These are phyloP conservation scores for Alfaro cultratus DNA, from an alignment of 2,797 vertebrate genomes.

Conservation along the genomic window DNA sequence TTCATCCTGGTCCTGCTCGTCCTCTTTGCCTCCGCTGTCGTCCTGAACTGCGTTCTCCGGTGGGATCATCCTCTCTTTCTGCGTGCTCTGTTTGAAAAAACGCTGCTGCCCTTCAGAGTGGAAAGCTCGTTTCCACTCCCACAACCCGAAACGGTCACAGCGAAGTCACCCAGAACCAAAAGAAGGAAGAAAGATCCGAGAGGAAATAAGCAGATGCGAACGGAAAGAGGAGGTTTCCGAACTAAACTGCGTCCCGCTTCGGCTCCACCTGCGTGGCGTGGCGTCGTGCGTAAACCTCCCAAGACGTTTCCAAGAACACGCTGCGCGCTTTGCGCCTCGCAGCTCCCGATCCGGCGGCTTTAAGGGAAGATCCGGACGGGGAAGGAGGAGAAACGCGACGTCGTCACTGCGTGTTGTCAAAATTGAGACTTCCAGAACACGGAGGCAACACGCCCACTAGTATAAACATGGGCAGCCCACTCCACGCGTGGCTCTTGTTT, in stretches of 20 bases:
- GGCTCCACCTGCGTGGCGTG: conserved; percentile 14
- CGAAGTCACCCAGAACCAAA: conserved; percentile 45
- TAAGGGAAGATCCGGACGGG: conserved; percentile 19
- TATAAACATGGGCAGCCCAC: background rate
- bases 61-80: conserved; percentile 79
- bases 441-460: conserved; percentile 11
- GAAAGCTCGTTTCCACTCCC: conserved; percentile 55
- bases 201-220: background rate
- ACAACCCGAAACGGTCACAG: conserved; percentile 26
- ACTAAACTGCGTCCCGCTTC: background rate
- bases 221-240: background rate
- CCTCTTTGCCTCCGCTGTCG: conserved; percentile 77
- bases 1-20: conserved; percentile 71
- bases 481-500: background rate
- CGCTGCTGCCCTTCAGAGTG: conserved; percentile 1
- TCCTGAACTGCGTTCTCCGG: conserved; percentile 78
- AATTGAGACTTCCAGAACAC: conserved; percentile 17
- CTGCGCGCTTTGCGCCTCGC: conserved; percentile 47
- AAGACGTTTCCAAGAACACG: conserved; percentile 66
- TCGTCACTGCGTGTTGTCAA: conserved; percentile 32
- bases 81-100: conserved; percentile 29
- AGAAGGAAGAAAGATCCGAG: background rate
- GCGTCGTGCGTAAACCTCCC: conserved; percentile 62
- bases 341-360: conserved; percentile 28
- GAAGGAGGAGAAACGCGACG: conserved; percentile 55